Conservation (phyloP, 2,113 vertebrate species). For the Garra rufa region DNA sequence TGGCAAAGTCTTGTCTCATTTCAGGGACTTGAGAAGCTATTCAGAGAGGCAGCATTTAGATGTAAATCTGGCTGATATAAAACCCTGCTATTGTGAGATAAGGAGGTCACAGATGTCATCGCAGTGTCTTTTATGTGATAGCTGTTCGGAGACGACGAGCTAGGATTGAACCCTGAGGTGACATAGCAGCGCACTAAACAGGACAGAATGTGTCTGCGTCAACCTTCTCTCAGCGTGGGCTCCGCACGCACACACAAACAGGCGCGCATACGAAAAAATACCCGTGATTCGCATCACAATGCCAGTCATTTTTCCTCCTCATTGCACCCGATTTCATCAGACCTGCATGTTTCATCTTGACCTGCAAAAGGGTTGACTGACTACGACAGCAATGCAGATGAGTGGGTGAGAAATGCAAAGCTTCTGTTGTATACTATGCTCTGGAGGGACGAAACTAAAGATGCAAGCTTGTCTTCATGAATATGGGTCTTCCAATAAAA, state of each 20-base stretch:
- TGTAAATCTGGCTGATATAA: conserved; percentile 43
- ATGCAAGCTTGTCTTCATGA: not conserved
- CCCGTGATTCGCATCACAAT: conserved; percentile 35
- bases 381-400: conserved; percentile 24
- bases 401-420: conserved; percentile 22
- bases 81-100: conserved; percentile 37
- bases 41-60: conserved; percentile 33
- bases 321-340: conserved; percentile 58
- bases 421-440: not conserved
- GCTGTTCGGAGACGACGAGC: conserved; percentile 13
- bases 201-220: conserved; percentile 35
- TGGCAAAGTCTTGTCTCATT: conserved; percentile 36
- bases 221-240: conserved; percentile 8
- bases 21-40: conserved; percentile 39
- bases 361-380: conserved; percentile 43
- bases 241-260: conserved; percentile 6
- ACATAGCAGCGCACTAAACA: conserved; percentile 38
- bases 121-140: conserved; percentile 37
- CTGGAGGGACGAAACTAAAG: not conserved
- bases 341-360: conserved; percentile 48
- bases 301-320: conserved; percentile 46
- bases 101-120: conserved; percentile 48
- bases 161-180: conserved; percentile 49
- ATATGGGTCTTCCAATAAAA: not conserved
- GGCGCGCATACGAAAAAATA: not conserved